Evolutionary conservation across 2,113 vertebrate species (phyloP).

Genomic region (Heptranchias perlo): DNA sequence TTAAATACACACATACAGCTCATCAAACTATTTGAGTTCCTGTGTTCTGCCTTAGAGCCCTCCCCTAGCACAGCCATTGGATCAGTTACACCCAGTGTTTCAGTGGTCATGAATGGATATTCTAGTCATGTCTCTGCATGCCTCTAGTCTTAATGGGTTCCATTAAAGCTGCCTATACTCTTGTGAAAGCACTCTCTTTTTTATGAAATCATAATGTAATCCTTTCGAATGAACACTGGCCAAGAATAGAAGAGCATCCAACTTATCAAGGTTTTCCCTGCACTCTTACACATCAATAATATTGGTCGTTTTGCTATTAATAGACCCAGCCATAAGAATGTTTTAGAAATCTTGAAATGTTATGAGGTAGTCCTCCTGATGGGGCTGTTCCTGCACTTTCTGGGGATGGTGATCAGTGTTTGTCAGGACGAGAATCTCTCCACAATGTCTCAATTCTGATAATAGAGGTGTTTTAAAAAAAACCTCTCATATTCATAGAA

Average conservation of each 20-base stretch:
- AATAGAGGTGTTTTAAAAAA: neutral
- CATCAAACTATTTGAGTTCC: neutral
- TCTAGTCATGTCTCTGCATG: neutral
- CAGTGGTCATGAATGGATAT: neutral
- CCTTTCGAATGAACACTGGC: neutral
- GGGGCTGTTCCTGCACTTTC: neutral
- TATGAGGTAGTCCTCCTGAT: neutral
- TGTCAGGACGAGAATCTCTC: too few species aligned
- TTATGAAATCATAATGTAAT: conserved; percentile 14
- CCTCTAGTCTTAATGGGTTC: neutral
- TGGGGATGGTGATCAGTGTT: neutral
- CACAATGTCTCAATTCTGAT: neutral
- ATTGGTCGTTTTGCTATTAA: neutral
- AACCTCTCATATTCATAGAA: neutral
- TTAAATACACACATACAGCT: neutral
- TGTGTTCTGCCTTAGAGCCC: neutral
- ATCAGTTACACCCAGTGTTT: neutral
- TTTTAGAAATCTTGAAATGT: neutral
- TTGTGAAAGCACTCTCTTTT: conserved; percentile 13
- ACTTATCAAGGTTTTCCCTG: neutral
- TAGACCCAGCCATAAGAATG: neutral
- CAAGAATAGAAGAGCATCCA: neutral
- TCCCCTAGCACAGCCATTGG: neutral
- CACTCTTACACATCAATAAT: neutral
- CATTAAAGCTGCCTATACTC: neutral